Base-by-base conservation (phyloP, 2,888 invertebrate species). In the Ptychoptera albimana region DNA sequence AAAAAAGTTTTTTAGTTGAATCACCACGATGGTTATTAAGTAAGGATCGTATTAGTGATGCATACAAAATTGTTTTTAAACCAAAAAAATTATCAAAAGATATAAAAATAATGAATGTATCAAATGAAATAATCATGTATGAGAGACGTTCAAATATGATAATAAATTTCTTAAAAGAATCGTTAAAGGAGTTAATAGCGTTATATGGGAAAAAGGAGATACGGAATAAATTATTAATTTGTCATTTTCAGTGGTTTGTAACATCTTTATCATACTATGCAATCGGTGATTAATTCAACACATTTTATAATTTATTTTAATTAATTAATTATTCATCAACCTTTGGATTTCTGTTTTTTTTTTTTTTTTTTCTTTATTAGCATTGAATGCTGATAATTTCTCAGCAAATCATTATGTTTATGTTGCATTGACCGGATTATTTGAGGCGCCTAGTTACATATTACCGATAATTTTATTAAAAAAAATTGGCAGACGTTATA, bases 1-100 rank as follows among this genome's bases (percentile, higher is more conserved):
- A 11, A 38, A 38, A 12, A 38, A 41, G 15, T 11, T 45, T 45
- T 35, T n/a, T 45, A 32, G 11, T 34, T 15, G 45, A 47, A 43
- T 67, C 66, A 11, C 64, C 66, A 2, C 52, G 65, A 45, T 67
- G 67, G 67, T 49, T 52, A 35, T 49, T 57, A 38, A 54, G 61
- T 2, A 58, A 60, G 43, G 59, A 58, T 14, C 55, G 60, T 13
- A 50, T 55, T 4, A 49, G 53, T 1, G 57, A 61, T 14, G 66
- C 65, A 3, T 55, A 54, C 3, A 34, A 34, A 13, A 14, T 42
- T 10, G 14, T 45, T 8, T 65, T 64, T 48, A 61, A 58, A n/a
- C n/a, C n/a, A 29, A 57, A 60, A 46, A 57, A 57, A 12, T n/a
- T 23, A 23, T 7, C 23, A 23, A 57, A 58, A 34, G 55, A 48